Conservation (phyloP, 2,888 invertebrate genomes). For the Polyommatus icarus region DNA sequence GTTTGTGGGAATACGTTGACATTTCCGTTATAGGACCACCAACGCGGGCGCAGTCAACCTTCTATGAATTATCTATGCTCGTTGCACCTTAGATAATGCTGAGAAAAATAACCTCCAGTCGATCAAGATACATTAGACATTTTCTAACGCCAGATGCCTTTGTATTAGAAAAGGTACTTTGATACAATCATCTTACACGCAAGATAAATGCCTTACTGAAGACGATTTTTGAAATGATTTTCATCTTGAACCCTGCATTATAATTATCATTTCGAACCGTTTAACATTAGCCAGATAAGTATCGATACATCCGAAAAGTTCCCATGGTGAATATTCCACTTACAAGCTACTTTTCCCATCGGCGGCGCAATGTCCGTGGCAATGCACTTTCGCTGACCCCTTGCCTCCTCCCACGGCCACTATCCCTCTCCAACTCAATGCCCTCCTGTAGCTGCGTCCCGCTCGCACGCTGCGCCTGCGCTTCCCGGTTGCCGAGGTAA, state of each 20-base stretch:
- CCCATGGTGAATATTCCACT: conserved; percentile 63
- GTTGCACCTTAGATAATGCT: not conserved
- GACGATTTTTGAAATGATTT: too few species aligned
- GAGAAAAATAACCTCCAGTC: not conserved
- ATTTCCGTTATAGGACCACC: conserved; percentile 18
- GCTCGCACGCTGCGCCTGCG: conserved; percentile 69
- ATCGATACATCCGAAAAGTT: conserved; percentile 42
- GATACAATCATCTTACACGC: too few species aligned
- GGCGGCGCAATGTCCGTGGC: conserved; percentile 73
- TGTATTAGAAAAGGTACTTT: not conserved
- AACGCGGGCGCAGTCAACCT: not conserved
- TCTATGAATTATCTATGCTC: conserved; percentile 8
- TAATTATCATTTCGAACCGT: not conserved
- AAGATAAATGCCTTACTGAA: too few species aligned
- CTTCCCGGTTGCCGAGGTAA: conserved; percentile 65
- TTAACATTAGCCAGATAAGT: conserved; percentile 26
- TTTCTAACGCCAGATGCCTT: not conserved
- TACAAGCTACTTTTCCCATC: conserved; percentile 72
- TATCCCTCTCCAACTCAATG: conserved; percentile 62
- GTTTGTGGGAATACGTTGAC: conserved; percentile 13
- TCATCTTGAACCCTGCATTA: too few species aligned
- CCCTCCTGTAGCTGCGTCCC: conserved; percentile 62
- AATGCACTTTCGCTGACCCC: conserved; percentile 81
- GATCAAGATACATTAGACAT: not conserved
- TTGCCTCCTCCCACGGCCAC: conserved; percentile 69